Evolutionary conservation across 2,888 invertebrate species (phyloP), one percentile per base, ranked within the genome.

Genomic region (Cheilosia grossa): DNA sequence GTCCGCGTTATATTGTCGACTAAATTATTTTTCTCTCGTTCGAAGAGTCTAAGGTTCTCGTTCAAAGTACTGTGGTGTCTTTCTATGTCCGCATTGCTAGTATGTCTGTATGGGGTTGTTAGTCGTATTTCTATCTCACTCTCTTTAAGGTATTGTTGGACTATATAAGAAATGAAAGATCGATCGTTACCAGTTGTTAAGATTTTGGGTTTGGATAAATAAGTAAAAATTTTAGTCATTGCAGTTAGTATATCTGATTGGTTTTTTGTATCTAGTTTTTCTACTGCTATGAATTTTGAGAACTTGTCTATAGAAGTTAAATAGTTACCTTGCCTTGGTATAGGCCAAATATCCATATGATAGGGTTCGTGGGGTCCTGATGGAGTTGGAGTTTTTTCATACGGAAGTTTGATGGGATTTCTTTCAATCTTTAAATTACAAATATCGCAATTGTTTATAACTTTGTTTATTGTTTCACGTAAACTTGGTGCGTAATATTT

Each of bases 381-480:
- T 9, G 64, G 51, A 15, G 64, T 64, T 21, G 30, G 30, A 17
- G 21, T 64, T 64, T 51, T 61, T 64, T 64, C 64, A 4, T 33
- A 37, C 5, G 64, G 49, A 21, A 49, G 49, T 51, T 64, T 64
- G 4, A 64, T 51, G 15, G 33, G 64, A 6, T 64, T 64, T 21
- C 37, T 6, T 64, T 64, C 64, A 13, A 64, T 51, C 15, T 49
- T 51, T 15, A 64, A 7, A 19, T 49, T 49, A 13, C 64, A 64
- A 27, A 49, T 33, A 27, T 64, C 64, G 33, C 49, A 64, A 64
- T 64, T 64, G n/a, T 51, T 64, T 21, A 51, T 17, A 19, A 63
- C 33, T 49, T 63, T 63, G 19, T 47, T 63, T 19, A 63, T 33
- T 33, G 10, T 17, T 19, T 33, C 13, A 19, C 47, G 30, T 13